These are phyloP conservation scores for Gymnodraco acuticeps DNA, from an alignment of 2,797 vertebrate species.

Conservation along the genomic window DNA sequence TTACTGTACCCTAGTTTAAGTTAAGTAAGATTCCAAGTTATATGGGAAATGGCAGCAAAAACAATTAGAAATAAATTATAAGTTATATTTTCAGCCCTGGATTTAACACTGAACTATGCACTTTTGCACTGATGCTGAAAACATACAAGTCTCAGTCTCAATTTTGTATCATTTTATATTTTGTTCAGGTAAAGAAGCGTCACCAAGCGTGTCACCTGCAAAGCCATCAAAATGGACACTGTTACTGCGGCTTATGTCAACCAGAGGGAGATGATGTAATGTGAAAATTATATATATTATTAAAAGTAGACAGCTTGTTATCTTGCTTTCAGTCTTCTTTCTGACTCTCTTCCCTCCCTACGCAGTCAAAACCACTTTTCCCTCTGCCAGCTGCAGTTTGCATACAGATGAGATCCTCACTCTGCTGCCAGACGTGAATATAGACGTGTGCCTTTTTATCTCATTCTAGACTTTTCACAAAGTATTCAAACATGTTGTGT, in stretches of 20 bases:
- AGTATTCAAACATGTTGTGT: background rate
- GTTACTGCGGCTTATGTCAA: background rate
- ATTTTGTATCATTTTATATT: background rate
- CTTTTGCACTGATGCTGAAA: background rate
- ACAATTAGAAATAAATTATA: background rate
- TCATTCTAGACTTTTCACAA: constrained; percentile 6
- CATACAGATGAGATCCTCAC: constrained; percentile 41
- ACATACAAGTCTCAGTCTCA: background rate
- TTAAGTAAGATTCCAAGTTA: background rate
- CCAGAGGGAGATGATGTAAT: constrained; percentile 2
- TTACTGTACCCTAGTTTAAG: background rate
- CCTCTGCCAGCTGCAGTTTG: constrained; percentile 30
- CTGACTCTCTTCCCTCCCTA: constrained; percentile 6
- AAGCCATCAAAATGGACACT: background rate
- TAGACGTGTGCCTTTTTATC: background rate
- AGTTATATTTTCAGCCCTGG: background rate
- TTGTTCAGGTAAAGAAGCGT: constrained; percentile 2
- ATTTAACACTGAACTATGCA: background rate
- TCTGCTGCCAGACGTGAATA: background rate
- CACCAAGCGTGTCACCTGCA: constrained; percentile 12
- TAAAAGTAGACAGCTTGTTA: constrained; percentile 26
- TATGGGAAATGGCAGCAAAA: background rate
- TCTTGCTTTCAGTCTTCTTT: constrained; percentile 12
- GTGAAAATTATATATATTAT: no score
- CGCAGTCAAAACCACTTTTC: background rate